Conservation (phyloP, 1,140 invertebrate genomes). For the Cydia pomonella region DNA sequence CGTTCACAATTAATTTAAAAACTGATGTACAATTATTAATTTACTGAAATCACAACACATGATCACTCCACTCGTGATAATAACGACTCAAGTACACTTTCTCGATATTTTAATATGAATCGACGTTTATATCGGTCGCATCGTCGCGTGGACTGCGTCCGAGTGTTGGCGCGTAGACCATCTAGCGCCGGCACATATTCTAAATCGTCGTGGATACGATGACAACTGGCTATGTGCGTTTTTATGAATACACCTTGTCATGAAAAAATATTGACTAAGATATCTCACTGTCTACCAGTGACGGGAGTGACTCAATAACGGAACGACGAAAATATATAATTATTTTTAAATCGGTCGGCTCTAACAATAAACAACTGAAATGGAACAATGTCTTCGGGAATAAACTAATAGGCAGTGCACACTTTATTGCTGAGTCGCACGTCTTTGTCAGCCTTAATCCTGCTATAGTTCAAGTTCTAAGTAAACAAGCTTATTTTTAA, state of each 20-base stretch:
- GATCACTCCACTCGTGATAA: slow-evolving; percentile 37
- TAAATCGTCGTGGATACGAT: slow-evolving; percentile 30
- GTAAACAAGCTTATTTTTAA: neutral
- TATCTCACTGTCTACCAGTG: slow-evolving; percentile 58
- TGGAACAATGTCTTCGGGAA: neutral
- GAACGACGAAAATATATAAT: slow-evolving; percentile 21
- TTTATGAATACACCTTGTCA: slow-evolving; percentile 49
- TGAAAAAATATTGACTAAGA: slow-evolving; percentile 54
- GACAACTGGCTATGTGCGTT: slow-evolving; percentile 44
- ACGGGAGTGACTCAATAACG: slow-evolving; percentile 44
- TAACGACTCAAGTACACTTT: slow-evolving; percentile 47
- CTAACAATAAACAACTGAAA: slow-evolving; percentile 22
- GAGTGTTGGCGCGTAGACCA: slow-evolving; percentile 52
- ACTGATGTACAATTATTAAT: slow-evolving; percentile 10
- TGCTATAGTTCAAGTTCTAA: neutral
- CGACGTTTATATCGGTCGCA: slow-evolving; percentile 68
- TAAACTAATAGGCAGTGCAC: neutral
- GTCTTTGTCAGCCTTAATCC: neutral
- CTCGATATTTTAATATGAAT: slow-evolving; percentile 64
- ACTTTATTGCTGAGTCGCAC: neutral
- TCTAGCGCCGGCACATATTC: slow-evolving; percentile 46
- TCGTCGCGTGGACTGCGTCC: slow-evolving; percentile 64
- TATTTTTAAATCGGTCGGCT: slow-evolving; percentile 31
- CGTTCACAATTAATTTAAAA: slow-evolving; percentile 11
- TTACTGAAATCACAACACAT: slow-evolving; percentile 10